Evolutionary conservation across 2,113 vertebrate species (phyloP), one percentile per base, ranked within the genome.

Genomic region (Centropristis striata): DNA sequence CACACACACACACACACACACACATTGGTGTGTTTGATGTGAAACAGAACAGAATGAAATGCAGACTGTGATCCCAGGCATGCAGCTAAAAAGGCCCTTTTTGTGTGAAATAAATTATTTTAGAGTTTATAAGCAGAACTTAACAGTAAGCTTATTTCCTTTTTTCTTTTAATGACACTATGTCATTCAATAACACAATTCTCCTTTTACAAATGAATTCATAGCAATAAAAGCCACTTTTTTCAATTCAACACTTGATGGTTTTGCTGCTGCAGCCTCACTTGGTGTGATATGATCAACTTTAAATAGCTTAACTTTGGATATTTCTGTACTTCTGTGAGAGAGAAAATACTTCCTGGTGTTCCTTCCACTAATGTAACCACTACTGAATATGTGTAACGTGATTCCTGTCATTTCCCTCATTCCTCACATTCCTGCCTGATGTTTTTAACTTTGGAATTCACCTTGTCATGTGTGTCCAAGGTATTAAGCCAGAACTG

Each of bases 381-480:
- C 25, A 2, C 60, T 32, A 50, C 21, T 54, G 64, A 81, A 74
- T 71, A 65, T 2, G 1, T 71, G 72, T 77, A 77, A 78, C 6
- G 21, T 78, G 81, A 86, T 49, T 88, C 82, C 71, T 87, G 58
- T 55, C 70, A 70, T 71, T 81, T 86, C 36, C 39, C 63, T 81
- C 85, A 60, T 92, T 89, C 75, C 75, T 87, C 37, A 77, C 59
- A 86, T 90, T 87, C 82, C 83, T 82, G 64, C 39, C 68, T 46
- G 57, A 70, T 69, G 81, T 84, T 75, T 77, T 80, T 67, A 79
- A 76, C 82, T 66, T 50, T 81, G 83, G 87, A 91, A 84, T 89
- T 70, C 75, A 85, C 75, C 63, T 75, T 71, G 83, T 92, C 83
- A 80, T 82, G 71, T 10, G 47, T 20, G 42, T 77, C 54, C 47